A percentile compares a stretch with the other conserved stretches of the same genome.
phyloP scores from a whole-genome alignment of 1,140 invertebrate species.

The Ceratina japonica region DNA sequence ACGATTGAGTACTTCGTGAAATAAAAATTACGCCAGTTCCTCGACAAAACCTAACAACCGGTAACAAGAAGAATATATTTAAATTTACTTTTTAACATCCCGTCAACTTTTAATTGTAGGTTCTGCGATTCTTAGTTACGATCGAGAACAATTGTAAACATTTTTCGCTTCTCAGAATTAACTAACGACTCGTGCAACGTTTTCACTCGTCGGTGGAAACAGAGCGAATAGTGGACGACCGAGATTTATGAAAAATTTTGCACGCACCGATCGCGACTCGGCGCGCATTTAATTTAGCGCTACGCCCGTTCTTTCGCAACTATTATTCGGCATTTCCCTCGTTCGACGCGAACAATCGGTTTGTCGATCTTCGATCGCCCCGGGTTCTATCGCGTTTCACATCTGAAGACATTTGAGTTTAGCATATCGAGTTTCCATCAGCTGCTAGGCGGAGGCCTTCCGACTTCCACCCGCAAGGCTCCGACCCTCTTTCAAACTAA shows the following conservation, averaged over 20 bases:
- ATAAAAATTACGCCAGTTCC: neutral
- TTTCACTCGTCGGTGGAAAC: neutral
- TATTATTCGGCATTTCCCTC: neutral
- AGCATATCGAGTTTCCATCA: slow-evolving; percentile 47
- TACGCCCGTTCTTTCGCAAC: too few relatives aligned
- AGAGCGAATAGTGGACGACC: too few relatives aligned
- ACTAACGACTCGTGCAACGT: neutral
- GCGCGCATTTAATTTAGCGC: neutral
- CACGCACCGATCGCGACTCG: neutral
- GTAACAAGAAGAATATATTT: neutral
- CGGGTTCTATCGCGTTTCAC: slow-evolving; percentile 31
- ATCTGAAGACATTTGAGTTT: too few relatives aligned
- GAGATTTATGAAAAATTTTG: neutral
- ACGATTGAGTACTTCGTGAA: neutral
- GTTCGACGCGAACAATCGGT: neutral
- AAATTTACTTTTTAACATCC: too few relatives aligned
- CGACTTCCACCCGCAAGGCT: neutral
- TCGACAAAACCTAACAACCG: neutral
- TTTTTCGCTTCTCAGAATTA: too few relatives aligned
- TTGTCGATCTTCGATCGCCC: neutral
- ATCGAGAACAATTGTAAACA: too few relatives aligned
- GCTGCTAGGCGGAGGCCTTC: slow-evolving; percentile 24
- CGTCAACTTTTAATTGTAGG: neutral
- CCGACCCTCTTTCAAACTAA: neutral
- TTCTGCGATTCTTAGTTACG: too few relatives aligned